These are phyloP conservation scores for Ondatra zibethicus DNA, from an alignment of 2,113 vertebrate species.

Conservation along the genomic window DNA sequence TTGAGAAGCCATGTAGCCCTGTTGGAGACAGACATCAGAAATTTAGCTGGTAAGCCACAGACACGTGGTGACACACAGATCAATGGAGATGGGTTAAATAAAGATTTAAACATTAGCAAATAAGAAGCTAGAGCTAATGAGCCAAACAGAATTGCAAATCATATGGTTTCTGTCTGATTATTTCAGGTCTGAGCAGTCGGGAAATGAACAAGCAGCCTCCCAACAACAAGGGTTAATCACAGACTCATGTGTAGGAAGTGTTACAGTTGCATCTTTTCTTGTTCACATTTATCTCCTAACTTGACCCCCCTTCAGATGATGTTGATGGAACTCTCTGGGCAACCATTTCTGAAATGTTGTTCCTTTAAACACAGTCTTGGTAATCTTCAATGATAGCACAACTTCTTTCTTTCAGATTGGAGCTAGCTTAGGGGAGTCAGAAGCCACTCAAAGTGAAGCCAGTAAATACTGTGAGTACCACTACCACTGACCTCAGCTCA, in stretches of 20 bases:
- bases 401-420: neutral
- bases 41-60: no score
- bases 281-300: neutral
- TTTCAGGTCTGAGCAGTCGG: no score
- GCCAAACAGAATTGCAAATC: no score
- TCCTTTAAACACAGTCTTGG: neutral
- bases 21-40: no score
- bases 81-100: no score
- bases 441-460: neutral
- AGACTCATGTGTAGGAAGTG: neutral
- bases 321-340: neutral
- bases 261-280: neutral
- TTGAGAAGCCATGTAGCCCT: no score
- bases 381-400: neutral
- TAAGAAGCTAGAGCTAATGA: no score
- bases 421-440: neutral
- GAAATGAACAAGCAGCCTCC: no score
- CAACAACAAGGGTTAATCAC: neutral
- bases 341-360: neutral
- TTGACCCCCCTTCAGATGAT: neutral
- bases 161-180: no score
- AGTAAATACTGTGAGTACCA: neutral
- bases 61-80: no score
- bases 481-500: neutral
- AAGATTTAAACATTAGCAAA: no score